These are phyloP conservation scores for Polydesmus complanatus DNA, from an alignment of 2,888 invertebrate species.

Conservation along the genomic window DNA sequence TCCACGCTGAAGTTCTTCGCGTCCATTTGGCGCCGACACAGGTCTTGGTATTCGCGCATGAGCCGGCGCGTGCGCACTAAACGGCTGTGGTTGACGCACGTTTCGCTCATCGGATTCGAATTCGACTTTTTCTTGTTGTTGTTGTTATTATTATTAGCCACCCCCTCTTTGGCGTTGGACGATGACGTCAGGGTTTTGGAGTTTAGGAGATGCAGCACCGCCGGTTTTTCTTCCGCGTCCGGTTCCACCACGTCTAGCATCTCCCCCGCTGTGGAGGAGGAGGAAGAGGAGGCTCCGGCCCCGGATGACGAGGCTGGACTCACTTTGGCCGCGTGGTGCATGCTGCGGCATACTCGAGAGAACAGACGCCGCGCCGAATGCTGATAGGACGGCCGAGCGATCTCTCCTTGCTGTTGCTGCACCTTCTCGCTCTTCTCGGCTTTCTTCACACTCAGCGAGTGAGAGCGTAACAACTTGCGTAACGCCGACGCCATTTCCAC, in stretches of 20 bases:
- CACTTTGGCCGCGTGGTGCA: not conserved
- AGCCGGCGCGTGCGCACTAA: constrained; percentile 59
- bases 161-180: no score
- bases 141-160: not conserved
- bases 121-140: not conserved
- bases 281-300: no score
- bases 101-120: not conserved
- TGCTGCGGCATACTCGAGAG: not conserved
- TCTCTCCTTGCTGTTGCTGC: not conserved
- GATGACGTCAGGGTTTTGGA: constrained; percentile 1
- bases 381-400: not conserved
- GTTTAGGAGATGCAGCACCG: constrained; percentile 1
- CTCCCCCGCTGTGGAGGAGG: no score
- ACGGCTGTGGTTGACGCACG: constrained; percentile 35
- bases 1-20: constrained; percentile 53
- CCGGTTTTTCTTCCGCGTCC: not conserved
- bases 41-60: constrained; percentile 57
- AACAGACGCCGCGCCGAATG: not conserved
- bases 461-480: constrained; percentile 15
- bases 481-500: constrained; percentile 15
- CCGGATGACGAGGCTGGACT: not conserved
- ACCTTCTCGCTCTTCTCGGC: not conserved
- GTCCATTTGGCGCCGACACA: constrained; percentile 20
- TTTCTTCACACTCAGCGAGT: not conserved
- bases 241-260: not conserved